Conservation (phyloP, 2,888 invertebrate species). For the Catocala nupta region DNA sequence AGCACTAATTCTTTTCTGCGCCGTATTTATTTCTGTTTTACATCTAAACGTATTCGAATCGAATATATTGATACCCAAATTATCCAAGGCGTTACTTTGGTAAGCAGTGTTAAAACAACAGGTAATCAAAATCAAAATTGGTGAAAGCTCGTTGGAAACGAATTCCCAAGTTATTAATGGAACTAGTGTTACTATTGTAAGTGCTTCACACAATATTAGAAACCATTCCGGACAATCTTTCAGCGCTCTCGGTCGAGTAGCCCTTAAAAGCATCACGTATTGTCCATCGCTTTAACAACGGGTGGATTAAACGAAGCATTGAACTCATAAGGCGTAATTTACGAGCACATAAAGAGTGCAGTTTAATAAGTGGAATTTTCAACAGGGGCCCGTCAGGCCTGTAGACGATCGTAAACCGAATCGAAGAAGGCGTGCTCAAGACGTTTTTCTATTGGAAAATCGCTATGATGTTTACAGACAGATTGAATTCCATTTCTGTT, state of each 20-base stretch:
- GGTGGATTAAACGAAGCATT: constrained; percentile 71
- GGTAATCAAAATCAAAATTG: too few species aligned
- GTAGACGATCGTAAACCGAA: constrained; percentile 62
- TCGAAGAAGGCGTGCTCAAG: constrained; percentile 45
- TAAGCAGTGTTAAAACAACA: too few species aligned
- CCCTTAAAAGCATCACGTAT: constrained; percentile 46
- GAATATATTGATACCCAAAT: too few species aligned
- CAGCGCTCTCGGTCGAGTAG: background rate
- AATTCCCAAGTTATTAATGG: background rate
- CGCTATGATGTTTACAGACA: constrained; percentile 28
- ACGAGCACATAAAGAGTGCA: constrained; percentile 75
- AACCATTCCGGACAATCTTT: constrained; percentile 14
- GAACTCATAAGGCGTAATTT: constrained; percentile 78
- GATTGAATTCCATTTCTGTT: constrained; percentile 22
- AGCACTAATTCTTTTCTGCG: too few species aligned
- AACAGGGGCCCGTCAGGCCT: constrained; percentile 61
- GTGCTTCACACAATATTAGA: constrained; percentile 2
- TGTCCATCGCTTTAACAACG: constrained; percentile 54
- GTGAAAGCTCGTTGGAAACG: too few species aligned
- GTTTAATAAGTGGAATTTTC: constrained; percentile 76
- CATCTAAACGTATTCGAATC: too few species aligned
- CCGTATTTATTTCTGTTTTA: too few species aligned
- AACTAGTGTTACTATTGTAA: background rate
- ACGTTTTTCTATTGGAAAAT: constrained; percentile 52
- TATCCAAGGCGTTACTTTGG: too few species aligned